These are phyloP conservation scores for Lagopus muta DNA, from an alignment of 2,113 vertebrate genomes.

Conservation along the genomic window DNA sequence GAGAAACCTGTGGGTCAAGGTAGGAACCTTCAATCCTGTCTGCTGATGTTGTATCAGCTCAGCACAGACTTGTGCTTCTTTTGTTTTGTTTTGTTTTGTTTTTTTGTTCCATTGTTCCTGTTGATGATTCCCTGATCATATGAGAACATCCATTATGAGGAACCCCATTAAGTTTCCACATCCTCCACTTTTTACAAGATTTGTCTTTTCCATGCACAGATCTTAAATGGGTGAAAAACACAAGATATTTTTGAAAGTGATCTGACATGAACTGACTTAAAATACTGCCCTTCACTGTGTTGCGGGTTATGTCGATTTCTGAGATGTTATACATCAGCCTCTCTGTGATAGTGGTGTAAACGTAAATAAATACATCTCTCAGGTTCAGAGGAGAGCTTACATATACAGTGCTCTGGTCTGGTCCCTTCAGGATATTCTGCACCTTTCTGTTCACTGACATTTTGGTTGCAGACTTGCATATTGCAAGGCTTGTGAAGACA, in stretches of 20 bases:
- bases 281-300: not conserved
- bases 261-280: not conserved
- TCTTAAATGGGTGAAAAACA: not conserved
- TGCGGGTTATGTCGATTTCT: not conserved
- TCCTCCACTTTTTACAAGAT: not conserved
- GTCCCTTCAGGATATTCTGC: not conserved
- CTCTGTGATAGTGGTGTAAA: not conserved
- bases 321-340: not conserved
- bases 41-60: not conserved
- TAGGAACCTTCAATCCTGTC: not conserved
- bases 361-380: not conserved
- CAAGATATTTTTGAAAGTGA: not conserved
- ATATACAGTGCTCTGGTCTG: not conserved
- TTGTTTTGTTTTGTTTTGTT: not conserved
- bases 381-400: not conserved
- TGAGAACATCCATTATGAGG: not conserved
- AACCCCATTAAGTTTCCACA: not conserved
- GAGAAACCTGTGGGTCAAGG: not conserved
- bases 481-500: not conserved
- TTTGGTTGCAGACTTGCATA: not conserved
- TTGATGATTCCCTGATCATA: not conserved
- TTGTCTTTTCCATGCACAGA: not conserved
- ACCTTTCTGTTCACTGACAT: not conserved
- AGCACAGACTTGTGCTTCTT: not conserved
- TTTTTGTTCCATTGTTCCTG: not conserved